A percentile compares a stretch with the other conserved stretches of the same genome.
These are phyloP conservation scores for Rhingia rostrata DNA, from an alignment of 2,888 invertebrate genomes.

Conservation along the genomic window DNA sequence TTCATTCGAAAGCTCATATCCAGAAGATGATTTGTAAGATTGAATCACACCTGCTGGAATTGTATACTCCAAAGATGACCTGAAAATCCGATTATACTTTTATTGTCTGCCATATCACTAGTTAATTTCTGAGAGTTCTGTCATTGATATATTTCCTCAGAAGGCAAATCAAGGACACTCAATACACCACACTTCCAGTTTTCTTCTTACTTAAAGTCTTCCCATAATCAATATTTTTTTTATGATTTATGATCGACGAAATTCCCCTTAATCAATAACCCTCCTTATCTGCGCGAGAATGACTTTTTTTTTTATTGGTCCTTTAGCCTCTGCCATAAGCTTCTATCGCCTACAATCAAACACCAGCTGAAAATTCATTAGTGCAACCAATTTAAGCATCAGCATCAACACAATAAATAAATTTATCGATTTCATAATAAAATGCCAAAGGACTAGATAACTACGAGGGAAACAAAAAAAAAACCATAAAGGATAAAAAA, in stretches of 20 bases:
- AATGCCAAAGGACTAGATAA: conserved; percentile 56
- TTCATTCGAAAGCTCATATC: too few relatives aligned
- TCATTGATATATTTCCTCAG: too few relatives aligned
- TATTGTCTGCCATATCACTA: too few relatives aligned
- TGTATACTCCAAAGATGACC: too few relatives aligned
- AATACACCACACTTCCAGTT: too few relatives aligned
- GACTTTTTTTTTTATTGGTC: background rate
- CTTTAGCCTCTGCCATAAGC: background rate
- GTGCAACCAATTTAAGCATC: conserved; percentile 43
- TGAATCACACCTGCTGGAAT: too few relatives aligned
- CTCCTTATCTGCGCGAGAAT: background rate
- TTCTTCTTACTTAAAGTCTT: too few relatives aligned
- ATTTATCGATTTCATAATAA: conserved; percentile 65
- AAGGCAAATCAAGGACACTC: too few relatives aligned
- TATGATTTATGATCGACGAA: conserved; percentile 3
- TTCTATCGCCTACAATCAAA: background rate
- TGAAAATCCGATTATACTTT: too few relatives aligned
- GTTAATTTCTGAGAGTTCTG: too few relatives aligned
- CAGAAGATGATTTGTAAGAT: too few relatives aligned
- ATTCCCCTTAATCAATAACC: background rate
- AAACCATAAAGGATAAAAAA: conserved; percentile 11
- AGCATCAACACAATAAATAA: conserved; percentile 56
- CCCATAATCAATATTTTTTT: too few relatives aligned
- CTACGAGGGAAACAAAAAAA: conserved; percentile 27
- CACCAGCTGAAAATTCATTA: conserved; percentile 53